Base-by-base conservation (phyloP, 2,797 vertebrate genomes). In the Muscicapa comitata region DNA sequence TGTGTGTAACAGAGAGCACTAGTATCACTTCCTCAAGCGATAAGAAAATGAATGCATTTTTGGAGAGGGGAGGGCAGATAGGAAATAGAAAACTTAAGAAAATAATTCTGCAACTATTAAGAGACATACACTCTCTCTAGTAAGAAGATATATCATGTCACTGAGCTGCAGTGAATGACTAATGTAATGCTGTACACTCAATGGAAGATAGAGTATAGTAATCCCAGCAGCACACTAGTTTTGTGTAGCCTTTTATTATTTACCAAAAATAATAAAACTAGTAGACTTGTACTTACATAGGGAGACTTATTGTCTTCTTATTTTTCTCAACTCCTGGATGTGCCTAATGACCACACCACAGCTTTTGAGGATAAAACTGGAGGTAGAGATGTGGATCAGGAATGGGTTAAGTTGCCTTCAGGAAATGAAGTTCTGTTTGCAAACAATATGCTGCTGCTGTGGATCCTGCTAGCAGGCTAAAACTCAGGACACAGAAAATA, bases 181-280 rank as follows among this genome's bases (percentile, higher is more conserved):
- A 90, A 67, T 90, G 28, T 62, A 77, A 82, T 95, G 74, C 31
- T 24, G 14, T 81, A 45, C 31, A 93, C 72, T 88, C 11, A 62
- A 10, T 70, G 55, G 61, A 92, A 93, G 73, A 47, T 62, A 55
- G 28, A 68, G 62, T 40, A n/a, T 43, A 79, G 61, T 94, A 96
- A 91, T 91, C 74, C 65, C 88, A 91, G 79, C 85, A 90, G 33
- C 20, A n/a, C 65, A 28, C n/a, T 88, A 67, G 51, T 77, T 94
- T 86, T 86, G 79, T 78, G 73, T 90, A 84, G 48, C 38, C 76
- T 95, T 35, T 93, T 96, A 81, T 93, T 97, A 81, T 93, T 97
- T 83, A 86, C 48, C 89, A 85, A 96, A 97, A 95, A 90, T 86
- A 94, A 94, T 94, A 92, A 94, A 97, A 65, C 43, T 80, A 93